These are phyloP conservation scores for Corythoichthys intestinalis DNA, from an alignment of 2,113 vertebrate genomes.

Conservation along the genomic window DNA sequence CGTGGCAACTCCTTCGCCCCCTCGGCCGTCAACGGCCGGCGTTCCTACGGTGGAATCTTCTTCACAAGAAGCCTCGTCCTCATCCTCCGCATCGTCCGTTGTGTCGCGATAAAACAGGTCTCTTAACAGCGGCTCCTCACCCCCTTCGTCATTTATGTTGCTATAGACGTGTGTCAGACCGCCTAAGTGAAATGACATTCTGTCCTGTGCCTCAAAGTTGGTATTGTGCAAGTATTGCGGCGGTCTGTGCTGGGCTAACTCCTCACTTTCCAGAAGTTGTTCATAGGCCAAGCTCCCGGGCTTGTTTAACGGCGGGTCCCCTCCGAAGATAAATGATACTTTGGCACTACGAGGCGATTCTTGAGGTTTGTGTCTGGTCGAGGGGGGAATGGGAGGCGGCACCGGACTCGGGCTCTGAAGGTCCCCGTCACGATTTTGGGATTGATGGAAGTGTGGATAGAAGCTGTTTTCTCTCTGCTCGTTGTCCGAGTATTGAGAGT, in stretches of 20 bases:
- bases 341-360: slow-evolving; percentile 90
- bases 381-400: slow-evolving; percentile 76
- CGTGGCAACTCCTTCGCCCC: slow-evolving; percentile 51
- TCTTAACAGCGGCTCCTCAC: slow-evolving; percentile 87
- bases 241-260: slow-evolving; percentile 74
- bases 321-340: slow-evolving; percentile 96
- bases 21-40: slow-evolving; percentile 30
- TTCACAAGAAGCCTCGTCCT: slow-evolving; percentile 92
- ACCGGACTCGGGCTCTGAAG: slow-evolving; percentile 69
- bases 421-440: slow-evolving; percentile 65
- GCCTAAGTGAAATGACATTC: slow-evolving; percentile 79
- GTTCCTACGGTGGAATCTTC: slow-evolving; percentile 81
- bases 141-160: slow-evolving; percentile 81
- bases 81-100: slow-evolving; percentile 89
- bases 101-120: slow-evolving; percentile 91
- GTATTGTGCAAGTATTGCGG: slow-evolving; percentile 74
- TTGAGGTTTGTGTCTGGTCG: slow-evolving; percentile 85
- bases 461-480: slow-evolving; percentile 77
- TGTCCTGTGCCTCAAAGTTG: slow-evolving; percentile 78
- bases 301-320: slow-evolving; percentile 81
- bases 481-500: slow-evolving; percentile 71
- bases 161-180: slow-evolving; percentile 80
- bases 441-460: slow-evolving; percentile 77
- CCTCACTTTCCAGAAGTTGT: slow-evolving; percentile 83
- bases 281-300: slow-evolving; percentile 83